Percentiles rank a stretch among this genome's conserved stretches.
phyloP scores from a whole-genome alignment of 1,140 invertebrate species.

The Mactra quadrangularis region DNA sequence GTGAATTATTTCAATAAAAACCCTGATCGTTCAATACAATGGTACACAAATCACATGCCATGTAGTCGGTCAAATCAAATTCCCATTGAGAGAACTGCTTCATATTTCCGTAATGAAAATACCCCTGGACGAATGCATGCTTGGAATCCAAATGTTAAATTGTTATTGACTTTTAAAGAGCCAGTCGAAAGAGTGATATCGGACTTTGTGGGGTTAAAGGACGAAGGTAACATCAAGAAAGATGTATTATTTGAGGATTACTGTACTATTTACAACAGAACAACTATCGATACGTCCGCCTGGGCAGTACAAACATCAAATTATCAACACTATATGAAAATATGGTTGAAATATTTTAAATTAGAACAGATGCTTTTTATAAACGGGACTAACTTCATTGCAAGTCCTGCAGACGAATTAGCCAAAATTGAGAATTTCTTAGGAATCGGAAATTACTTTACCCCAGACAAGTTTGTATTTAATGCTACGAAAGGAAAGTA shows the following conservation, averaged over 20 bases:
- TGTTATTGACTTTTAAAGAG: slow-evolving; percentile 11
- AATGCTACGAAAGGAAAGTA: slow-evolving; percentile 17
- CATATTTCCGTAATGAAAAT: neutral
- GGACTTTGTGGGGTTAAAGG: neutral
- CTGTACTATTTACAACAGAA: neutral
- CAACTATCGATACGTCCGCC: neutral
- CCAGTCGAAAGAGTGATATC: slow-evolving; percentile 4
- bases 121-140: neutral
- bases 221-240: neutral
- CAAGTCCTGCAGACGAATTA: neutral
- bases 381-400: neutral
- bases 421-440: slow-evolving; percentile 5
- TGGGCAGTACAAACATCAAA: neutral
- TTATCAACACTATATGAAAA: slow-evolving; percentile 1
- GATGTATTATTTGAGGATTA: neutral
- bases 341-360: slow-evolving; percentile 14
- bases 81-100: slow-evolving; percentile 9
- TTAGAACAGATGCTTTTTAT: neutral
- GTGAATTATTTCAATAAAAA: no score
- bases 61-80: slow-evolving; percentile 19
- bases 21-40: no score
- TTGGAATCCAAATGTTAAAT: neutral
- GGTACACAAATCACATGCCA: slow-evolving; percentile 18
- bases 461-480: no score
- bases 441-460: neutral